Evolutionary conservation across 2,113 vertebrate species (phyloP), one percentile per base, ranked within the genome.

Genomic region (Zosterops hypoxanthus): DNA sequence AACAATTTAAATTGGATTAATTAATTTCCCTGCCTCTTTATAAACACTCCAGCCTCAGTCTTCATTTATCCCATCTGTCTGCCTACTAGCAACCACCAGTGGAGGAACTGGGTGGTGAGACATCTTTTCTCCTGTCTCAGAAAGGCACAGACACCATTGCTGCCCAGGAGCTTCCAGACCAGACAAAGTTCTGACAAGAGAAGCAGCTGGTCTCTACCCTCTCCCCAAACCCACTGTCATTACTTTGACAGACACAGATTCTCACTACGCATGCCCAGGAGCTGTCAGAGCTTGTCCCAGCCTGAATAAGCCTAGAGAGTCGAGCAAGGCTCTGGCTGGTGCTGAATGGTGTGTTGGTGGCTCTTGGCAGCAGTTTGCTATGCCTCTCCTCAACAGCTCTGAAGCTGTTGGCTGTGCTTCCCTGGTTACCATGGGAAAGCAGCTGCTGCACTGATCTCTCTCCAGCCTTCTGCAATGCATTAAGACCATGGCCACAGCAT

Each of bases 81-180:
- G 28, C 14, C 49, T 17, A 5, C 5, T 50, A 8, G 9, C 3
- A 2, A 13, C 10, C 7, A 59, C 7, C 0, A 0, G 5, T 12
- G 17, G 49, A 36, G 7, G 11, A 87, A 64, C 12, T 28, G 19
- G 22, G 47, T 24, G 28, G 22, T 31, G 14, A n/a, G 11, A 14
- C 3, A 17, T 20, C 14, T 64, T 65, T 47, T 47, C 20, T 70
- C 12, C 23, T 49, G 8, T n/a, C 14, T 12, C 26, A 59, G 31
- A 44, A 57, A 46, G 25, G 5, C 21, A 24, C 33, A 56, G 14
- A 33, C 41, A 15, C 5, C 31, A 56, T 10, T 61, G 10, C 20
- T 56, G 14, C 22, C 31, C 24, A 31, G 47, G 21, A 66, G 8
- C 42, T 82, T 25, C 28, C 14, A 78, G 18, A 9, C 11, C 41